phyloP scores from a whole-genome alignment of 2,113 vertebrate genomes.

The Prochilodus magdalenae region DNA sequence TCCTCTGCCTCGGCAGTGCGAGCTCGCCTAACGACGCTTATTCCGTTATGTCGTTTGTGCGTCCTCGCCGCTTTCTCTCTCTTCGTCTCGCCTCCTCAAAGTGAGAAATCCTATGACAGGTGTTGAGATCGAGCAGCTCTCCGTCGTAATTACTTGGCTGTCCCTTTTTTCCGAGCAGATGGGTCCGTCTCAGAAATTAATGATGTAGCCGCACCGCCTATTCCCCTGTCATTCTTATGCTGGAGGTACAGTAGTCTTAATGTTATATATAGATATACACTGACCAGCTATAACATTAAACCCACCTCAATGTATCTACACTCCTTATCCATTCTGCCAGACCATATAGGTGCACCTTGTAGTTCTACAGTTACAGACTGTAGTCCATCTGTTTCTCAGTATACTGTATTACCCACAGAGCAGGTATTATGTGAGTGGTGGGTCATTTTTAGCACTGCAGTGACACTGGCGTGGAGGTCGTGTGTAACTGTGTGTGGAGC shows the following conservation, averaged over 20 bases:
- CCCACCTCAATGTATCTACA: too few relatives aligned
- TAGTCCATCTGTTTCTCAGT: too few relatives aligned
- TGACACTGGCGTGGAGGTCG: too few relatives aligned
- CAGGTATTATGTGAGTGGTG: too few relatives aligned
- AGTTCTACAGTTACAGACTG: too few relatives aligned
- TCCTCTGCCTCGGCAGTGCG: constrained; percentile 1
- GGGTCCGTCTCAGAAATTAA: constrained; percentile 66
- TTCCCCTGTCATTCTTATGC: constrained; percentile 62
- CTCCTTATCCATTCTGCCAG: too few relatives aligned
- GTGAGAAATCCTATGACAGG: constrained; percentile 61
- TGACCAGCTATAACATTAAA: too few relatives aligned
- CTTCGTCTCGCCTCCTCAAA: constrained; percentile 12
- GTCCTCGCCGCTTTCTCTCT: constrained; percentile 1
- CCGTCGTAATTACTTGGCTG: constrained; percentile 70
- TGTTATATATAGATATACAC: too few relatives aligned
- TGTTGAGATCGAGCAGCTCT: constrained; percentile 63
- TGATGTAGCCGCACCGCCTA: constrained; percentile 53
- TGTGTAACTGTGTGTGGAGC: too few relatives aligned
- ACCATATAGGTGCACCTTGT: too few relatives aligned
- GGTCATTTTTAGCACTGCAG: too few relatives aligned
- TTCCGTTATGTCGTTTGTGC: background rate
- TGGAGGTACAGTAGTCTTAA: constrained; percentile 67
- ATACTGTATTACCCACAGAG: too few relatives aligned
- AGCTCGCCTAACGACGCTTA: background rate
- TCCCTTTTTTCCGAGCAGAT: constrained; percentile 52